Percentiles rank a stretch among this genome's conserved stretches.
Conservation (phyloP, 2,113 vertebrate species). For the Hiodon tergisus region DNA sequence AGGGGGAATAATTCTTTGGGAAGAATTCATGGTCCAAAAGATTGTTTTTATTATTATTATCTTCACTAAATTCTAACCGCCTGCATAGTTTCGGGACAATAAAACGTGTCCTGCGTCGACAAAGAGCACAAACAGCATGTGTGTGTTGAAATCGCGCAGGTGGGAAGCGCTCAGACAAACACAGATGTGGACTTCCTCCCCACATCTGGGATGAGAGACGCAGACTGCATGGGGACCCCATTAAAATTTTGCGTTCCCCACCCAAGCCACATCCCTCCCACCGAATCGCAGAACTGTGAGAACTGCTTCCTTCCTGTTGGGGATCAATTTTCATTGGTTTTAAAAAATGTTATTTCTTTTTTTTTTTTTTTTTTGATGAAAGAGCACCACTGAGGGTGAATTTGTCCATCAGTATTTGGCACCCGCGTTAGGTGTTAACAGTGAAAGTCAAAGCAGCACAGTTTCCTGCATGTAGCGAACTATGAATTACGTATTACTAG, state of each 20-base stretch:
- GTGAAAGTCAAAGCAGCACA: too few species aligned
- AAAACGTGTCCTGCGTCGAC: neutral
- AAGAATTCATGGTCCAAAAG: neutral
- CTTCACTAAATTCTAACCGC: neutral
- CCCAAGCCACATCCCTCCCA: neutral
- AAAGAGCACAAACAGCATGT: neutral
- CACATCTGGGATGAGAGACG: neutral
- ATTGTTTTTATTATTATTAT: neutral
- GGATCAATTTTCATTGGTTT: neutral
- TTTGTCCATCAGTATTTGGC: too few species aligned
- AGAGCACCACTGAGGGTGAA: too few species aligned
- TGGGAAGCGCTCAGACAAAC: neutral
- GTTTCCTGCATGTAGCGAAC: too few species aligned
- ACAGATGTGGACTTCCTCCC: neutral
- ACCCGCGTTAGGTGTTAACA: too few species aligned
- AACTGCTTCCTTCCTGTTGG: neutral
- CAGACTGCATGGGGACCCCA: neutral
- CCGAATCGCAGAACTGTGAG: neutral
- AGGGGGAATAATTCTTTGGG: neutral
- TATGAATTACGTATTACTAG: too few species aligned
- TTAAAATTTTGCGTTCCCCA: conserved; percentile 7
- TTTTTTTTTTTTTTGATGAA: too few species aligned
- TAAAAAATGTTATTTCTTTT: too few species aligned
- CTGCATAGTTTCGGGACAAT: conserved; percentile 3
- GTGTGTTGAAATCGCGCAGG: neutral